These are phyloP conservation scores for Amphipyra berbera DNA, from an alignment of 2,888 invertebrate species.

Conservation along the genomic window DNA sequence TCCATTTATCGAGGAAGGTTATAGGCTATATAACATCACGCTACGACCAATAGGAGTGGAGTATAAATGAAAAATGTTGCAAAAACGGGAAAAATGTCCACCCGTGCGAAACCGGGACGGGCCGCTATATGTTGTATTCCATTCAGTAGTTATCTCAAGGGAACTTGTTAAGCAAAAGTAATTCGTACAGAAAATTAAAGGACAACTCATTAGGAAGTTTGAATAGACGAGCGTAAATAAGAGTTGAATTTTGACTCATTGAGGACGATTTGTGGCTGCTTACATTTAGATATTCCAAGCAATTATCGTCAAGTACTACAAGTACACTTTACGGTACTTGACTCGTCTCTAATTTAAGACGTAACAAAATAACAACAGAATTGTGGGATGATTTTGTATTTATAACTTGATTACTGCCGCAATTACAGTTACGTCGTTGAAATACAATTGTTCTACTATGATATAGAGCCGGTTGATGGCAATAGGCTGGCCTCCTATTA, in stretches of 20 bases:
- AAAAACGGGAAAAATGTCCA: too few species aligned
- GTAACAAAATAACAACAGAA: constrained; percentile 22
- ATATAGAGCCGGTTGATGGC: too few species aligned
- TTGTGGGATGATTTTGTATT: neutral
- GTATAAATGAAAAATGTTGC: too few species aligned
- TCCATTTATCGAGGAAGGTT: too few species aligned
- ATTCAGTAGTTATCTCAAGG: neutral
- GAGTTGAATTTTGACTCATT: constrained; percentile 28
- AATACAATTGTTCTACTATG: too few species aligned
- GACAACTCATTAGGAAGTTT: constrained; percentile 25
- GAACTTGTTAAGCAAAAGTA: constrained; percentile 16
- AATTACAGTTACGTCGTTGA: too few species aligned
- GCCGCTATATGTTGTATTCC: too few species aligned
- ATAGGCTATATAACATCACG: too few species aligned
- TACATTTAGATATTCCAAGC: constrained; percentile 33
- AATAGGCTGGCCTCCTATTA: too few species aligned
- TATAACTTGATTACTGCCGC: too few species aligned
- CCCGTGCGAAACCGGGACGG: too few species aligned
- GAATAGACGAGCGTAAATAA: constrained; percentile 14
- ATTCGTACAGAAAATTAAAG: constrained; percentile 19
- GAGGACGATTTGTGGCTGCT: constrained; percentile 23
- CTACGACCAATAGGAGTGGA: too few species aligned
- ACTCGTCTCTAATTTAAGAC: constrained; percentile 6
- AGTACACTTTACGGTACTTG: constrained; percentile 24
- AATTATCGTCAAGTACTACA: constrained; percentile 32